A percentile compares a stretch with the other conserved stretches of the same genome.
Conservation (phyloP, 2,888 invertebrate species). For the Ischnura elegans region DNA sequence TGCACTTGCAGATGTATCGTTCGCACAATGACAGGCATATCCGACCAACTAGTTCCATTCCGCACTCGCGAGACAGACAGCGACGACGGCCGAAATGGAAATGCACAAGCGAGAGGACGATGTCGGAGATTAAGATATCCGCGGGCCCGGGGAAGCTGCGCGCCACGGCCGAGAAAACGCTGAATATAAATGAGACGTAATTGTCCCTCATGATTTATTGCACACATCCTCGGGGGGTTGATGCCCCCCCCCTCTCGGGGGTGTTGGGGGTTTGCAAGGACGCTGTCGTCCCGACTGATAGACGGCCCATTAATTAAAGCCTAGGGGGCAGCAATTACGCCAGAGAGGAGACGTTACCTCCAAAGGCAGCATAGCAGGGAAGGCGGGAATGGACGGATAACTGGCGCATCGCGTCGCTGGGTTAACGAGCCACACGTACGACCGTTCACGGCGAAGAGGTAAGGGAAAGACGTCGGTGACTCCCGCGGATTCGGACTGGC, state of each 20-base stretch:
- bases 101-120: not conserved
- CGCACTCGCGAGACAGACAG: too few species aligned
- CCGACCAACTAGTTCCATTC: too few species aligned
- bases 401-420: not conserved
- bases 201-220: conserved; percentile 26
- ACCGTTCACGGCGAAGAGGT: not conserved
- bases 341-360: not conserved
- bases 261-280: not conserved
- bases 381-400: not conserved
- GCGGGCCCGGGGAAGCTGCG: conserved; percentile 3
- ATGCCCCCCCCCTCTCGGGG: not conserved
- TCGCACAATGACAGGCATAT: too few species aligned
- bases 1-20: too few species aligned
- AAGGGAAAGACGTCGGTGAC: not conserved
- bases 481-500: too few species aligned
- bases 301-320: conserved; percentile 20
- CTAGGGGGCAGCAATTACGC: not conserved
- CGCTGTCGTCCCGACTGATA: conserved; percentile 5
- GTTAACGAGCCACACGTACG: conserved; percentile 2
- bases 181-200: conserved; percentile 34
- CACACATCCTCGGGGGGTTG: not conserved
- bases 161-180: not conserved
- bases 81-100: too few species aligned
- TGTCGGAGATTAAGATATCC: conserved; percentile 4
- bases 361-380: not conserved